Conservation (phyloP, 2,113 vertebrate species). For the Fregata magnificens region DNA sequence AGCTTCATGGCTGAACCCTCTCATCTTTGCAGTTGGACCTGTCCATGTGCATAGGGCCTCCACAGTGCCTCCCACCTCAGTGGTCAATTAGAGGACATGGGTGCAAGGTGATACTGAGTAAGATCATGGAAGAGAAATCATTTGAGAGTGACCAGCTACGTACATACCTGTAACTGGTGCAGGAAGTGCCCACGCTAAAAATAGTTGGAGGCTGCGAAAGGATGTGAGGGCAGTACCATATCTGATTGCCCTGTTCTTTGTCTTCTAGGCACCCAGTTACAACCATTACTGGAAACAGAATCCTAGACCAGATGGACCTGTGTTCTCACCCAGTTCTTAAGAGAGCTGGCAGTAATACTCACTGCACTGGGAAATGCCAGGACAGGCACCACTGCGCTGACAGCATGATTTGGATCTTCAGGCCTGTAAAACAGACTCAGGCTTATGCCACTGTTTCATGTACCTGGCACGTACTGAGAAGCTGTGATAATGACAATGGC, state of each 20-base stretch:
- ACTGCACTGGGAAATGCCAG: constrained; percentile 68
- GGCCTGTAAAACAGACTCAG: constrained; percentile 47
- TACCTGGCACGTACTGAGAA: fast-evolving
- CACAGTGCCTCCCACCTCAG: background rate
- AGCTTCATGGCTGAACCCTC: background rate
- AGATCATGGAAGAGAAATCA: background rate
- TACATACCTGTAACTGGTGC: background rate
- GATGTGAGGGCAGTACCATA: background rate
- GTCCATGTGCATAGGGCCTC: background rate
- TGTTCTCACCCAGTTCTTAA: background rate
- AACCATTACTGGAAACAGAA: background rate
- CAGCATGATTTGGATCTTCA: constrained; percentile 36
- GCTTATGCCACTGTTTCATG: background rate
- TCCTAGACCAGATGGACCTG: background rate
- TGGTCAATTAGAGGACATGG: background rate
- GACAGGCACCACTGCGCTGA: constrained; percentile 58
- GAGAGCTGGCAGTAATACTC: constrained; percentile 20
- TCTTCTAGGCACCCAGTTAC: background rate
- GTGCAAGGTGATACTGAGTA: background rate
- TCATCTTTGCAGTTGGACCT: background rate
- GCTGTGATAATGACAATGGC: background rate
- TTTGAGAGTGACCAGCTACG: background rate
- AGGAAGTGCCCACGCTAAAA: background rate
- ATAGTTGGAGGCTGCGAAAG: background rate
- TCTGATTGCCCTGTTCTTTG: background rate